Base-by-base conservation (phyloP, 2,888 invertebrate species). In the Andrena chrysosceles region DNA sequence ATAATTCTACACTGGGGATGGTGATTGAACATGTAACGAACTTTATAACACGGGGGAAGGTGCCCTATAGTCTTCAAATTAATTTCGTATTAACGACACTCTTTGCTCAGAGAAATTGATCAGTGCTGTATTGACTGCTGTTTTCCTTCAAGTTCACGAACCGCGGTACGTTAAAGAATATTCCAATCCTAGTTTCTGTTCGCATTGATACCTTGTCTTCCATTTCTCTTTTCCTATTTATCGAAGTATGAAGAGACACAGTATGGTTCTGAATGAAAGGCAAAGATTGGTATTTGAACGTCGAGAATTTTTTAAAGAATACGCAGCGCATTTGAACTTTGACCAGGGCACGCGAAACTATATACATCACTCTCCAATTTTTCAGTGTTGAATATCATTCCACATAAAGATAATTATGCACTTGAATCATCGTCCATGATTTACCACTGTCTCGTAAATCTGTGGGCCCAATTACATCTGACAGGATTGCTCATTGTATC, bases 1-100 rank as follows among this genome's bases (percentile, higher is more conserved):
- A 91, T 90, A 90, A 90, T 91, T 86, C 89, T 89, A 89, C 85
- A 86, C 84, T 88, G 89, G 89, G 89, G 88, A 87, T 89, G 90
- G 89, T 89, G 82, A 90, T 85, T 84, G 87, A 84, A 89, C 75
- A 83, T 81, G 71, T 81, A 86, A 86, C 87, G 84, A 80, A 89
- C 81, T 89, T 70, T 76, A 70, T 88, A 90, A 86, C 69, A 86
- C 69, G 31, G 62, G 81, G 81, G 67, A 83, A 84, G 84, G 83
- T 84, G 80, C 78, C 77, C 67, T 73, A 71, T 86, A 84, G 64
- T 77, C 48, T 77, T 77, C 63, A 56, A 60, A 82, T 83, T 66
- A 70, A 80, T 77, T 72, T 82, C 20, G 78, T 26, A 71, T 75
- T 66, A 26, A 66, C 10, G 64, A 79, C 72, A 66, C 77, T 74